phyloP scores from a whole-genome alignment of 2,888 invertebrate species.

The Portevinia maculata region DNA sequence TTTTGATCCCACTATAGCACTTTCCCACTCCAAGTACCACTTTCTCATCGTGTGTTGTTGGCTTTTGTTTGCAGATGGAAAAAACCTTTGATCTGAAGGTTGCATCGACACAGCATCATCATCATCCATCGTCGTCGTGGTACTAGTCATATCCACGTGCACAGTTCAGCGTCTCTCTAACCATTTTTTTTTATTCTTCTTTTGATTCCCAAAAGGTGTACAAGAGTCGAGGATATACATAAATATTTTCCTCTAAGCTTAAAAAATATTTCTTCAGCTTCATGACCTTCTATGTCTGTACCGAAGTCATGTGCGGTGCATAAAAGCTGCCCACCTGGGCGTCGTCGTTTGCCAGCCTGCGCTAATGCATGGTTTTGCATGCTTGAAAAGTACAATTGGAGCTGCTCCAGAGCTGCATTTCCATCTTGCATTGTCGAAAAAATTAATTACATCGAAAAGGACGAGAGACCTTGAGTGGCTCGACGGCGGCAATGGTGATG shows the following conservation, averaged over 20 bases:
- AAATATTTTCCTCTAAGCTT: slow-evolving; percentile 65
- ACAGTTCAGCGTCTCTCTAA: slow-evolving; percentile 32
- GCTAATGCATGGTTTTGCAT: neutral
- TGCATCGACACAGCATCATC: slow-evolving; percentile 57
- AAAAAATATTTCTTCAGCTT: slow-evolving; percentile 69
- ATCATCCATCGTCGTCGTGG: slow-evolving; percentile 24
- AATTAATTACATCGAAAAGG: slow-evolving; percentile 72
- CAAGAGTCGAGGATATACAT: slow-evolving; percentile 59
- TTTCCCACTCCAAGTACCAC: neutral
- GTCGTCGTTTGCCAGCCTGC: slow-evolving; percentile 50
- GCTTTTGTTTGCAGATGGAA: slow-evolving; percentile 33
- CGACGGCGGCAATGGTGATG: slow-evolving; percentile 10
- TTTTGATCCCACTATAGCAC: slow-evolving; percentile 66
- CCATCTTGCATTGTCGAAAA: slow-evolving; percentile 69
- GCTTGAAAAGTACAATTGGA: slow-evolving; percentile 48
- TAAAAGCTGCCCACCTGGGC: slow-evolving; percentile 46
- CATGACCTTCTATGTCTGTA: slow-evolving; percentile 68
- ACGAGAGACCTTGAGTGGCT: slow-evolving; percentile 66
- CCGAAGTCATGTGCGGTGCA: slow-evolving; percentile 26
- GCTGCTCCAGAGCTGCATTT: slow-evolving; percentile 49
- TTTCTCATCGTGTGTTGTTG: slow-evolving; percentile 50
- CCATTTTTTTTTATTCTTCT: slow-evolving; percentile 4
- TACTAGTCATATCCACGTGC: slow-evolving; percentile 59
- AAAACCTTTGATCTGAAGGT: slow-evolving; percentile 72
- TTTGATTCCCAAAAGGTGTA: slow-evolving; percentile 37